Evolutionary conservation across 2,113 vertebrate genomes (phyloP).

Genomic region (Noctilio leporinus): DNA sequence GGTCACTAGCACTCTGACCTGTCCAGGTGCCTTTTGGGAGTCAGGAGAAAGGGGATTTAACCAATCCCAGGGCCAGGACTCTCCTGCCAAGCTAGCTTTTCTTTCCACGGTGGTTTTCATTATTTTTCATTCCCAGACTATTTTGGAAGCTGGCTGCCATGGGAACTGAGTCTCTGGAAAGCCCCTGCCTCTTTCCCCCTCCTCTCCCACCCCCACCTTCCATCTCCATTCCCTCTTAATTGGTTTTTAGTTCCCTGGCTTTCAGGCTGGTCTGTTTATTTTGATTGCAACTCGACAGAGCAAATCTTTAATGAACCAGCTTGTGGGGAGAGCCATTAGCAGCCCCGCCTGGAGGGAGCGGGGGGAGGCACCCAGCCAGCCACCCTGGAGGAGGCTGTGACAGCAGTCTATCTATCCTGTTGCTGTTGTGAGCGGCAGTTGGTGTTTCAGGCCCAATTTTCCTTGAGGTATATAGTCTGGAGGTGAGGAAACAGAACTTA

Average conservation of each 20-base stretch:
- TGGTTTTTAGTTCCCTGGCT: slow-evolving; percentile 63
- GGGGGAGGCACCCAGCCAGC: slow-evolving; percentile 55
- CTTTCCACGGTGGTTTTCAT: slow-evolving; percentile 38
- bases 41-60: neutral
- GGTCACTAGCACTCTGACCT: neutral
- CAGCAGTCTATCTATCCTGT: no score
- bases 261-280: slow-evolving; percentile 74
- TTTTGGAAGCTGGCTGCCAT: slow-evolving; percentile 64
- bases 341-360: slow-evolving; percentile 70
- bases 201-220: neutral
- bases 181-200: slow-evolving; percentile 23
- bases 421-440: neutral
- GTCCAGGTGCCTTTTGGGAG: slow-evolving; percentile 2
- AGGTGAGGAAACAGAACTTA: slow-evolving; percentile 27
- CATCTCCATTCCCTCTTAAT: slow-evolving; percentile 59
- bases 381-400: neutral
- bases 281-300: slow-evolving; percentile 77
- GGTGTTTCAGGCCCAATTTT: neutral
- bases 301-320: slow-evolving; percentile 78
- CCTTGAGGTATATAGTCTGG: slow-evolving; percentile 4
- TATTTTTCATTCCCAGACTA: slow-evolving; percentile 46
- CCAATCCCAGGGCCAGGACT: neutral
- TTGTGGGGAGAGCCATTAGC: slow-evolving; percentile 76
- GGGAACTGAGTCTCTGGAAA: slow-evolving; percentile 54
- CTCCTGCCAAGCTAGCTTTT: slow-evolving; percentile 43